These are phyloP conservation scores for Periophthalmus modestus DNA, from an alignment of 2,113 vertebrate species.

Conservation along the genomic window DNA sequence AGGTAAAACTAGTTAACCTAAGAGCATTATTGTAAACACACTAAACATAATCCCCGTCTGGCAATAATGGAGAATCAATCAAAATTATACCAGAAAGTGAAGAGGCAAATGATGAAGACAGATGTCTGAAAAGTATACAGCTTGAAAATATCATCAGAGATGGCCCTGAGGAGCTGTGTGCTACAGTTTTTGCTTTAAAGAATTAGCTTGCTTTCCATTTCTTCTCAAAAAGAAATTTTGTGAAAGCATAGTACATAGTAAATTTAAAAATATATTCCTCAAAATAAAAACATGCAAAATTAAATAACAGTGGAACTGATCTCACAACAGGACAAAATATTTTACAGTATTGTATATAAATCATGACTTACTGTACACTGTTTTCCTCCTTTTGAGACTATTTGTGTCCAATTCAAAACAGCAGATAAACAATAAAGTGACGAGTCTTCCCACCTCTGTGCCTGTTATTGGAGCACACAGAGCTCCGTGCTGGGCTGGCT, in stretches of 20 bases:
- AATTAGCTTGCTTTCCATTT: constrained; percentile 16
- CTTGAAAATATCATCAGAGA: constrained; percentile 12
- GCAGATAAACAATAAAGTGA: constrained; percentile 38
- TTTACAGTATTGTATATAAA: constrained; percentile 22
- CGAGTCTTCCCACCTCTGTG: constrained; percentile 7
- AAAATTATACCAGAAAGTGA: neutral
- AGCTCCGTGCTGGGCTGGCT: constrained; percentile 56
- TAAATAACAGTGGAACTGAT: constrained; percentile 2
- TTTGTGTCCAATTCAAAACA: constrained; percentile 1
- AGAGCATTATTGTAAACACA: neutral
- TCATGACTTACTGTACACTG: constrained; percentile 25
- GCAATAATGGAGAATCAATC: constrained; percentile 5
- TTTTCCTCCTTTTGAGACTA: constrained; percentile 20
- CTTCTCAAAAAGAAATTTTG: neutral
- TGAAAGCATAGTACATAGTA: neutral
- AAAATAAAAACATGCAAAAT: constrained; percentile 24
- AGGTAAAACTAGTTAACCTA: neutral
- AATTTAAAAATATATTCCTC: constrained; percentile 21
- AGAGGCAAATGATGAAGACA: constrained; percentile 28
- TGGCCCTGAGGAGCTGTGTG: constrained; percentile 27
- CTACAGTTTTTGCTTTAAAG: neutral
- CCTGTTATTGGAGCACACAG: constrained; percentile 63
- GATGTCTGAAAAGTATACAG: constrained; percentile 6
- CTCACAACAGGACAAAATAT: constrained; percentile 16
- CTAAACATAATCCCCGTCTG: constrained; percentile 24